Evolutionary conservation across 2,888 invertebrate species (phyloP).

Genomic region (Arctia plantaginis): DNA sequence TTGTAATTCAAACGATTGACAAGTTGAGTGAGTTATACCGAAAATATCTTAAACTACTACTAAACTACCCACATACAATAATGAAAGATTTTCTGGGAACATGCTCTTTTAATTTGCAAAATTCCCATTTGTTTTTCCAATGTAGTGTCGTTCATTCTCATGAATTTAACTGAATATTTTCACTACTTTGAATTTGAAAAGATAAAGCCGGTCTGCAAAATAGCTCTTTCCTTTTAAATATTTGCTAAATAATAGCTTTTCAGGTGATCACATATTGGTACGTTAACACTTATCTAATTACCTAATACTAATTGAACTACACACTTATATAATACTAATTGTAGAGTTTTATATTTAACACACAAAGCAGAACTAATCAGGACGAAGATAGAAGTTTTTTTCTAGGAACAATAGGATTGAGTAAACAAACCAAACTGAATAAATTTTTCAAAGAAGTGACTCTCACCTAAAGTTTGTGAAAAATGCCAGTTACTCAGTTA

Average conservation of each 20-base stretch:
- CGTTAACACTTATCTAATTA: background rate
- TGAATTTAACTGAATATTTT: no score
- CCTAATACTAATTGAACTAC: no score
- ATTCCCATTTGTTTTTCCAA: no score
- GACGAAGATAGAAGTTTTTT: constrained; percentile 28
- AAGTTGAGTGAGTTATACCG: no score
- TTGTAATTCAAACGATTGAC: no score
- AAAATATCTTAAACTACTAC: no score
- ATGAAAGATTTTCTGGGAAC: no score
- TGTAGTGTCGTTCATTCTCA: no score
- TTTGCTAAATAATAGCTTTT: no score
- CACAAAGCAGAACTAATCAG: constrained; percentile 30
- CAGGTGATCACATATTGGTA: background rate
- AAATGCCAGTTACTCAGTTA: constrained; percentile 83
- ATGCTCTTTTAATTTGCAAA: no score
- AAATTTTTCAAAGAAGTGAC: constrained; percentile 70
- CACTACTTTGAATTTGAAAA: background rate
- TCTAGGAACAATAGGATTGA: constrained; percentile 57
- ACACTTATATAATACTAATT: no score
- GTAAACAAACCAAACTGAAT: constrained; percentile 72
- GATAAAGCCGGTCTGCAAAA: background rate
- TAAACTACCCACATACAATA: no score
- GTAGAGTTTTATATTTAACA: constrained; percentile 48
- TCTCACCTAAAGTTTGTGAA: constrained; percentile 77
- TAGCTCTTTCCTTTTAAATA: background rate